Base-by-base conservation (phyloP, 2,797 vertebrate genomes). In the Peromyscus aztecus region DNA sequence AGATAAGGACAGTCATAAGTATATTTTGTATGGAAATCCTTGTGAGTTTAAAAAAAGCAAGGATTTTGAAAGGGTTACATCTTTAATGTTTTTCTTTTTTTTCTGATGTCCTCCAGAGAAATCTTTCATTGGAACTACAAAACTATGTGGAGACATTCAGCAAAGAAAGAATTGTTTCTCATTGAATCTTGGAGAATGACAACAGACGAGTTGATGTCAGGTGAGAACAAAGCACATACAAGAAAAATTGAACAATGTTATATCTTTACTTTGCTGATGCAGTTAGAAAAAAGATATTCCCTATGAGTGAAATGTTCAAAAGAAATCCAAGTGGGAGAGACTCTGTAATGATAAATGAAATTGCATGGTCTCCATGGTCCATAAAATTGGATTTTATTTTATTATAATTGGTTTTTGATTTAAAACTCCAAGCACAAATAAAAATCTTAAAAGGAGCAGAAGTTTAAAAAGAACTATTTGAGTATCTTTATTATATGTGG, bases 361-460 rank as follows among this genome's bases (percentile, higher is more conserved):
- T 91, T 92, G 17, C 29, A 86, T 91, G 37, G 59, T 90, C 88
- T 97, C 81, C 59, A 65, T 57, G 73, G 90, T 65, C 88, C 89
- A 93, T 96, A 96, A 94, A 92, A 95, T 96, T 97, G 85, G 27
- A 97, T 97, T 95, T 95, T 89, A 94, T 93, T 97, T 96, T 96
- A 97, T 97, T 96, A 82, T 97, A 95, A 95, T 95, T 96, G 76
- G 0, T 91, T 97, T 98, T 97, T 97, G 16, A 97, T 97, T 97
- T 97, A 93, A 97, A 94, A 95, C n/a, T 95, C 57, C 12, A 92
- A 77, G 67, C 71, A 94, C 59, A 96, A 96, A 95, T 94, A 96
- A 90, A 96, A 97, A 85, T 77, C 75, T 92, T 92, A 77, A 96
- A 94, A 90, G 46, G 75, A 78, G 27, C 93, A 86, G 67, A 90